phyloP scores from a whole-genome alignment of 2,888 invertebrate species.

The Eupsilia transversa region DNA sequence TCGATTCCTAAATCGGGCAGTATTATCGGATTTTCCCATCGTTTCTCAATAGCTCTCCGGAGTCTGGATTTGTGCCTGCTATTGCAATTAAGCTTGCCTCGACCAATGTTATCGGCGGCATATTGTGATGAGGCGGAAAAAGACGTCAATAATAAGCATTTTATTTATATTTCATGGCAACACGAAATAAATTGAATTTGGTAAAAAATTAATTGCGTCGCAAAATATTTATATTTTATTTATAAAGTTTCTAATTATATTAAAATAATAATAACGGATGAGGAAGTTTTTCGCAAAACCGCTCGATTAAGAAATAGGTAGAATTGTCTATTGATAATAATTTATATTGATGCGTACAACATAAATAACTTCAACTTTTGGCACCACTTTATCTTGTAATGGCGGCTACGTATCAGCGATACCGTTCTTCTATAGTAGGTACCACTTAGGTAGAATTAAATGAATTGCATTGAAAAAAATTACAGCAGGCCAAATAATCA shows the following conservation, averaged over 20 bases:
- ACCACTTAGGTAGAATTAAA: background rate
- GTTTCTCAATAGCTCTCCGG: background rate
- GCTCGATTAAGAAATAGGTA: slow-evolving; percentile 33
- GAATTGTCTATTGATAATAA: slow-evolving; percentile 17
- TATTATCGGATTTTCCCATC: background rate
- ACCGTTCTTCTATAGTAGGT: background rate
- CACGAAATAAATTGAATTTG: background rate
- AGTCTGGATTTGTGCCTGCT: background rate
- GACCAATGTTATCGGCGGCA: background rate
- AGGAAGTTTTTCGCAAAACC: slow-evolving; percentile 24
- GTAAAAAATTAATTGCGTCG: background rate
- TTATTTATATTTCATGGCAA: background rate
- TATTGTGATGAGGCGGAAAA: background rate
- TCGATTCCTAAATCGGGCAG: background rate
- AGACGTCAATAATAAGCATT: background rate
- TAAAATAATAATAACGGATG: slow-evolving; percentile 10
- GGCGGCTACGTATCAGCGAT: background rate
- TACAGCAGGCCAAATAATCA: too few species aligned
- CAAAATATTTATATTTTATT: slow-evolving; percentile 14
- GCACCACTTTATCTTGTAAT: slow-evolving; percentile 25
- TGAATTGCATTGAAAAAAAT: too few species aligned
- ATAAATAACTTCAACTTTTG: slow-evolving; percentile 41
- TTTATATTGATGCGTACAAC: background rate
- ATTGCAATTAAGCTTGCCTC: background rate
- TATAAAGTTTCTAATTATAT: too few species aligned